Base-by-base conservation (phyloP, 1,140 invertebrate species). In the Lepidotrigona ventralis region DNA sequence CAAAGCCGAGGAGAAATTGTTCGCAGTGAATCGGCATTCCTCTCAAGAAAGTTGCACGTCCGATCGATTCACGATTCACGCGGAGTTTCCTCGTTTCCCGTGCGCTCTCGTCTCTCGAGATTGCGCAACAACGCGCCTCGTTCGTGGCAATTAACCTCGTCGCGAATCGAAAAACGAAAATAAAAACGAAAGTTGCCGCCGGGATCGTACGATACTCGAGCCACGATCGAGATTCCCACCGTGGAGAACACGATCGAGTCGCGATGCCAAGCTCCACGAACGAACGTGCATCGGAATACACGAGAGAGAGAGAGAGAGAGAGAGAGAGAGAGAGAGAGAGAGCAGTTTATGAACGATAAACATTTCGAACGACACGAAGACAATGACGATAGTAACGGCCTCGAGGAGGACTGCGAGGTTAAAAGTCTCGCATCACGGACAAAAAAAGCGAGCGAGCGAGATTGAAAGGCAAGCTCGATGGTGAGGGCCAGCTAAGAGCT, bases 41-140 rank as follows among this genome's bases (percentile, higher is more conserved):
- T 83, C 75, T 26, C 74, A 87, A 87, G 90, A 90, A 89, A 90
- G 89, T 87, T 83, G 85, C 75, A 74, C 79, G 66, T 75, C 78
- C 79, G 85, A 85, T 46, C 39, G 39, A 46, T 88, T 76, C 72
- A 54, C 68, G 51, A 76, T 77, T 56, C 81, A 60, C 56, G 70
- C 74, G 60, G 39, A 53, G 33, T 68, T 66, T 68, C 84, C 72
- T 71, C 75, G 66, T 68, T 74, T 66, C 68, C 64, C 58, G 60
- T 69, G 63, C 53, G 53, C 63, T 29, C 33, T 64, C 26, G 23
- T 70, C 58, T 23, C 56, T 54, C 8, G 33, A 33, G 33, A 68
- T 88, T 54, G 58, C 63, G 51, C 66, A 58, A 66, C 58, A 54
- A 26, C 23, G 75, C 14, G 76, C n/a, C 39, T 76, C 66, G 66